Conservation (phyloP, 2,797 vertebrate genomes). For the Tapirus indicus region DNA sequence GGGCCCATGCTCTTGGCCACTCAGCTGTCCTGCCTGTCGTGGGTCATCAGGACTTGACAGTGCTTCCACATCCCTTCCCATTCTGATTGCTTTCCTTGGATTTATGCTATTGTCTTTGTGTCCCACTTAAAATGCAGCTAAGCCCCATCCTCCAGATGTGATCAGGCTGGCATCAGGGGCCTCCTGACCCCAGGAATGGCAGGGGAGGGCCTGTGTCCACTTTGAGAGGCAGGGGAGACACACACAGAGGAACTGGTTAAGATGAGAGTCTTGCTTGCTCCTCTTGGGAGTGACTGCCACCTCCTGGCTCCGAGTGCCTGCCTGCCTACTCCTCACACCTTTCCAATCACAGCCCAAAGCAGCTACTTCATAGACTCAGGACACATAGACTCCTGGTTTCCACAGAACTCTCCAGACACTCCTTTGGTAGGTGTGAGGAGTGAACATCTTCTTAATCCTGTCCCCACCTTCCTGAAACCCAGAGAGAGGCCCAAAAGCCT, state of each 20-base stretch:
- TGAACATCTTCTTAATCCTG: slow-evolving; percentile 33
- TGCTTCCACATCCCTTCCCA: neutral
- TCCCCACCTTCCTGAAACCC: slow-evolving; percentile 32
- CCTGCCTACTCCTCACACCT: slow-evolving; percentile 13
- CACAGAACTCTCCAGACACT: slow-evolving; percentile 40
- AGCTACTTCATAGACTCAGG: neutral
- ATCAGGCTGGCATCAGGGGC: neutral
- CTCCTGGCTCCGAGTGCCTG: neutral
- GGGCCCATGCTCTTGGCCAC: no score
- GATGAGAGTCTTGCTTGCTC: neutral
- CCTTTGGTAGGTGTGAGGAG: slow-evolving; percentile 52
- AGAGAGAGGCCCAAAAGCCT: slow-evolving; percentile 9
- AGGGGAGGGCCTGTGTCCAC: neutral
- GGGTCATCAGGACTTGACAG: no score
- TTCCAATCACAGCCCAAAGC: neutral
- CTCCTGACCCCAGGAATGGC: neutral
- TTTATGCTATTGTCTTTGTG: neutral
- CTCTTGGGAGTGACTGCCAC: neutral
- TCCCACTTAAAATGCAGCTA: neutral
- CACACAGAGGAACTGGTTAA: accelerated
- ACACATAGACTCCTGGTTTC: neutral
- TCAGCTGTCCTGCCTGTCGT: no score
- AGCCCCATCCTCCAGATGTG: neutral
- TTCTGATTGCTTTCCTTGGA: neutral
- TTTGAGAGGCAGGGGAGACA: neutral